phyloP scores from a whole-genome alignment of 2,888 invertebrate genomes.

The Notodonta dromedarius region DNA sequence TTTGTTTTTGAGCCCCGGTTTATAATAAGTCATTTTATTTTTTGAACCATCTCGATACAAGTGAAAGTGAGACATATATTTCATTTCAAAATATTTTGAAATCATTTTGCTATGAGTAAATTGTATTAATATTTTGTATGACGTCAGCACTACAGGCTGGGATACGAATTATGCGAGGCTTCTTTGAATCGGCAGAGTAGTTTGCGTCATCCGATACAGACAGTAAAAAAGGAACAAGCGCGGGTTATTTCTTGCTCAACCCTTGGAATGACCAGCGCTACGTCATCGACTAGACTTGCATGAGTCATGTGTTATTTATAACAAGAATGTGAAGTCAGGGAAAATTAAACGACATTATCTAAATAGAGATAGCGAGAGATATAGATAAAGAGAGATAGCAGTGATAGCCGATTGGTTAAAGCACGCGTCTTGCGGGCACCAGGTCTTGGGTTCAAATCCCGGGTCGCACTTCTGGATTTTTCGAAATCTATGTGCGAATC shows the following conservation, averaged over 20 bases:
- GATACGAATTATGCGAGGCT: slow-evolving; percentile 11
- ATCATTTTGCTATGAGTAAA: too few relatives aligned
- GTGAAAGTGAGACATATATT: not conserved
- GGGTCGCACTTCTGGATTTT: too few relatives aligned
- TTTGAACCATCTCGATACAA: not conserved
- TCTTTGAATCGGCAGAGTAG: slow-evolving; percentile 26
- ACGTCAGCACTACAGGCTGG: slow-evolving; percentile 23
- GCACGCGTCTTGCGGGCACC: too few relatives aligned
- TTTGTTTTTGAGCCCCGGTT: not conserved
- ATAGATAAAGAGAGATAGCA: too few relatives aligned
- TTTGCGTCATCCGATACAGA: slow-evolving; percentile 30
- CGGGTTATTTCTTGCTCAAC: slow-evolving; percentile 60
- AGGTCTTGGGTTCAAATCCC: too few relatives aligned
- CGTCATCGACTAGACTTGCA: slow-evolving; percentile 52
- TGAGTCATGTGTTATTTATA: slow-evolving; percentile 53
- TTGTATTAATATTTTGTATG: slow-evolving; percentile 7
- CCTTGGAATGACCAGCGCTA: slow-evolving; percentile 45
- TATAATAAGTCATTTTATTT: not conserved
- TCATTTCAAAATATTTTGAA: not conserved
- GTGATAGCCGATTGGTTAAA: too few relatives aligned
- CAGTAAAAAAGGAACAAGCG: slow-evolving; percentile 41
- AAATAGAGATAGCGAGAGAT: too few relatives aligned
- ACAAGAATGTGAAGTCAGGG: not conserved
- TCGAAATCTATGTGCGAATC: too few relatives aligned
- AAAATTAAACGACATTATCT: too few relatives aligned